Evolutionary conservation across 2,797 vertebrate genomes (phyloP).

Genomic region (Oreortyx pictus): DNA sequence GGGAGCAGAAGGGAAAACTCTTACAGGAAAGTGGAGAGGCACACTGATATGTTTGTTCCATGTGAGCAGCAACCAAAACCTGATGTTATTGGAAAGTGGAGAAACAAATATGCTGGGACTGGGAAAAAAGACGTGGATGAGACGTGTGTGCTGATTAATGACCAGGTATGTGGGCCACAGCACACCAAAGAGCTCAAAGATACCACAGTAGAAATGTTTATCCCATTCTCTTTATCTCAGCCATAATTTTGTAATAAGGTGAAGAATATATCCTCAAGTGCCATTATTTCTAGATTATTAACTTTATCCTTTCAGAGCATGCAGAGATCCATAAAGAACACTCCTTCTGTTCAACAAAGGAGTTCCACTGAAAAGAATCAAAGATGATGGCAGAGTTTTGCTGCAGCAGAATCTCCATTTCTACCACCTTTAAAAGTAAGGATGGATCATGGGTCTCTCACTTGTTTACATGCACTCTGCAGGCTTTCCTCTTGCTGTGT

Average conservation of each 20-base stretch:
- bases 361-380: neutral
- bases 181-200: neutral
- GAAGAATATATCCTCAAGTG: neutral
- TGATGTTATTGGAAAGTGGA: neutral
- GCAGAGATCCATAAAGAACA: neutral
- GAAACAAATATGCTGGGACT: neutral
- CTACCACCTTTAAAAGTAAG: neutral
- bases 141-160: neutral
- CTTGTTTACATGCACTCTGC: constrained; percentile 30
- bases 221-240: neutral
- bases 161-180: accelerated
- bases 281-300: neutral
- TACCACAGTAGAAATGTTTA: neutral
- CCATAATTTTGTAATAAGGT: neutral
- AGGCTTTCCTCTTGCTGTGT: constrained; percentile 12
- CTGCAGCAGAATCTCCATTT: neutral
- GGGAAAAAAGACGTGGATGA: neutral
- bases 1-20: neutral
- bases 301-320: neutral
- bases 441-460: neutral
- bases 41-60: neutral
- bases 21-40: neutral
- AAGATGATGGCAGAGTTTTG: neutral
- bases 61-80: neutral
- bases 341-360: neutral